Percentiles rank a stretch among this genome's conserved stretches.
Evolutionary conservation across 2,797 vertebrate species (phyloP).

Genomic region (Danio choprae): DNA sequence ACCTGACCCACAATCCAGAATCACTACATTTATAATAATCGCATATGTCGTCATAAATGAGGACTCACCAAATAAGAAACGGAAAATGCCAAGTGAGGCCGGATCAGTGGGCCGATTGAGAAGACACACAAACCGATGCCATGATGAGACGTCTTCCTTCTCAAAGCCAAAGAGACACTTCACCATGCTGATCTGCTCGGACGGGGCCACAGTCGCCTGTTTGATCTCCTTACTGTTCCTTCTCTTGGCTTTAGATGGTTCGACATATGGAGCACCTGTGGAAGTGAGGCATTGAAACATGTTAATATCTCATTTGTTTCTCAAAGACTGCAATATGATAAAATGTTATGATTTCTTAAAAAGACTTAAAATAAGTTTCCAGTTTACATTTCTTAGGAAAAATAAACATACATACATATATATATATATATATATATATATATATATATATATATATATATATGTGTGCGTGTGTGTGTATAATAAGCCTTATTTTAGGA

Average conservation of each 20-base stretch:
- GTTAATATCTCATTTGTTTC: background rate
- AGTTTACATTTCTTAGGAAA: background rate
- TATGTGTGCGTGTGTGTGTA: no score
- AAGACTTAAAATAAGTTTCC: background rate
- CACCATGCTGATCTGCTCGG: conserved; percentile 68
- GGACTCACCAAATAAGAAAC: conserved; percentile 88
- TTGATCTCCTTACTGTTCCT: conserved; percentile 61
- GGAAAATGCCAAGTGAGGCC: conserved; percentile 88
- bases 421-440: no score
- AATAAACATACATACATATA: no score
- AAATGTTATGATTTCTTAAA: background rate
- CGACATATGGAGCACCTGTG: conserved; percentile 63
- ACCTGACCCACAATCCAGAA: background rate
- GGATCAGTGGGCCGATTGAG: conserved; percentile 89
- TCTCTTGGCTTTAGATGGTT: conserved; percentile 31
- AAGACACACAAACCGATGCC: conserved; percentile 83
- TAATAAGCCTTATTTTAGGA: no score
- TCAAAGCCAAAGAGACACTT: conserved; percentile 86
- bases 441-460: no score
- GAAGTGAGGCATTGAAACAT: background rate
- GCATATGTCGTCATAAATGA: background rate
- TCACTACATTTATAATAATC: background rate
- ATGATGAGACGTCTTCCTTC: conserved; percentile 81
- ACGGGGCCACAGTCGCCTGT: conserved; percentile 1
- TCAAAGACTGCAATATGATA: background rate